phyloP scores from a whole-genome alignment of 2,888 invertebrate genomes.

The Caenorhabditis sulstoni region DNA sequence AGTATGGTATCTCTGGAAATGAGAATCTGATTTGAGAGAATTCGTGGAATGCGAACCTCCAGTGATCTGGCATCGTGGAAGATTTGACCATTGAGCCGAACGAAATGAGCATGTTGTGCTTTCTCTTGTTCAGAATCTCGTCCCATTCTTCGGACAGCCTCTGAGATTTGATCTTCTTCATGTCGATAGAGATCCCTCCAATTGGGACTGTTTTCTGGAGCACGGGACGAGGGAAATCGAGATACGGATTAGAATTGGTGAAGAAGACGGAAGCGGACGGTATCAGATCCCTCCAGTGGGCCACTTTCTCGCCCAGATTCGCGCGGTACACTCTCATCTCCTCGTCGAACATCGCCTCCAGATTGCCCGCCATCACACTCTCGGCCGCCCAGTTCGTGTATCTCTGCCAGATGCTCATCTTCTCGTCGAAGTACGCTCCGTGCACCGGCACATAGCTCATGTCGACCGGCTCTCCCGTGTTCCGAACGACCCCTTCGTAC shows the following conservation, averaged over 20 bases:
- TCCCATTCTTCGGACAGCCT: neutral
- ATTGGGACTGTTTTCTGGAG: slow-evolving; percentile 52
- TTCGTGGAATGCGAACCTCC: slow-evolving; percentile 25
- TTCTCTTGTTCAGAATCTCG: slow-evolving; percentile 7
- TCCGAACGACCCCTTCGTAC: slow-evolving; percentile 25
- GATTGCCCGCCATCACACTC: slow-evolving; percentile 26
- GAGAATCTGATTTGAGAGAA: slow-evolving; percentile 12
- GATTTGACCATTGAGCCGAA: slow-evolving; percentile 32
- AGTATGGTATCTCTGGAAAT: slow-evolving; percentile 4
- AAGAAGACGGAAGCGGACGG: slow-evolving; percentile 37
- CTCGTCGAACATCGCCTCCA: slow-evolving; percentile 31
- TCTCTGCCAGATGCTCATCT: slow-evolving; percentile 40
- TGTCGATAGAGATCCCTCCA: slow-evolving; percentile 57
- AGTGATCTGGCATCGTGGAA: slow-evolving; percentile 13
- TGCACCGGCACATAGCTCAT: slow-evolving; percentile 45
- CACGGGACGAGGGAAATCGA: slow-evolving; percentile 51
- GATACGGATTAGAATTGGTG: slow-evolving; percentile 53
- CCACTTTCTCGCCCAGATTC: slow-evolving; percentile 14
- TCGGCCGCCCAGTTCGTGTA: slow-evolving; percentile 26
- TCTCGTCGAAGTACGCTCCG: slow-evolving; percentile 39
- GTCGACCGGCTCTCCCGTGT: slow-evolving; percentile 33
- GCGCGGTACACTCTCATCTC: slow-evolving; percentile 12
- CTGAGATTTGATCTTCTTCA: slow-evolving; percentile 15
- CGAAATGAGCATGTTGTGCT: slow-evolving; percentile 27
- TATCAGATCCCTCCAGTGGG: slow-evolving; percentile 30